Percentiles rank a stretch among this genome's conserved stretches.
Conservation (phyloP, 1,140 invertebrate genomes). For the Drosophila obscura region DNA sequence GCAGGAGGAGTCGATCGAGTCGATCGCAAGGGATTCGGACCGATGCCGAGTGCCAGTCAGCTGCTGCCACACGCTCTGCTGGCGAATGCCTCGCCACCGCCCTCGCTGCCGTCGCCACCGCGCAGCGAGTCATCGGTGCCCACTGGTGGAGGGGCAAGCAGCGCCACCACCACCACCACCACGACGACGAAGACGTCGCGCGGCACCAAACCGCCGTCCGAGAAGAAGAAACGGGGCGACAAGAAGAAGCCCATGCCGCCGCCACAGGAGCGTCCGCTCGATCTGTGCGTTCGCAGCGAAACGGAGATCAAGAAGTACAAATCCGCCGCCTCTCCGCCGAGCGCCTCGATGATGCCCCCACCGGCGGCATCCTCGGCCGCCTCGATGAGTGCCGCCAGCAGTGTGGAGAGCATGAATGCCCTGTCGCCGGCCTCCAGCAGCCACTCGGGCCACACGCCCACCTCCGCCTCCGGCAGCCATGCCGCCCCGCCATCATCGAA, state of each 20-base stretch:
- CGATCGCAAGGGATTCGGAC: neutral
- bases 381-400: constrained; percentile 65
- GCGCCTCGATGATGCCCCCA: constrained; percentile 83
- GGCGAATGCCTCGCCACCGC: constrained; percentile 68
- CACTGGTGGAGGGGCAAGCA: constrained; percentile 17
- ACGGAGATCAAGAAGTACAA: constrained; percentile 69
- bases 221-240: constrained; percentile 48
- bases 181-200: constrained; percentile 11
- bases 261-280: constrained; percentile 92
- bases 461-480: constrained; percentile 46
- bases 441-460: constrained; percentile 64
- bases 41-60: constrained; percentile 15
- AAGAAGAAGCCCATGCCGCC: constrained; percentile 82
- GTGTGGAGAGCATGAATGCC: constrained; percentile 72
- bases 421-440: constrained; percentile 72
- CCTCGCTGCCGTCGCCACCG: constrained; percentile 78
- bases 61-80: constrained; percentile 45
- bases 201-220: constrained; percentile 51
- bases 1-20: too few relatives aligned
- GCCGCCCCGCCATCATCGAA: constrained; percentile 45
- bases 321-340: constrained; percentile 4
- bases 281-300: constrained; percentile 88
- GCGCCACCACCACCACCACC: neutral
- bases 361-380: constrained; percentile 40
- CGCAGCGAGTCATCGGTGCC: constrained; percentile 75